Percentiles rank a stretch among this genome's conserved stretches.
Evolutionary conservation across 2,113 vertebrate genomes (phyloP).

Genomic region (Ictalurus furcatus): DNA sequence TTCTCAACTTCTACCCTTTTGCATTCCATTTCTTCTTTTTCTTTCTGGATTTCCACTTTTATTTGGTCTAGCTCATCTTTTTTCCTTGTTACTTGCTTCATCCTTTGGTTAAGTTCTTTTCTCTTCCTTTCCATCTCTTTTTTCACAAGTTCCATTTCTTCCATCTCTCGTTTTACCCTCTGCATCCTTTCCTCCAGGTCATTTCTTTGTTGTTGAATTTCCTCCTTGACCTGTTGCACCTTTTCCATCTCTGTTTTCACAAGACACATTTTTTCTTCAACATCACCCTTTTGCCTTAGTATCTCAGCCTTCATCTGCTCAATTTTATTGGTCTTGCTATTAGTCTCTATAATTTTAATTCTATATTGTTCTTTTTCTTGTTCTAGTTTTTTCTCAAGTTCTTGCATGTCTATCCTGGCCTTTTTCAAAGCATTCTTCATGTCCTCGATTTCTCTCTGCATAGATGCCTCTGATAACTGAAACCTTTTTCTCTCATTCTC

Average conservation of each 20-base stretch:
- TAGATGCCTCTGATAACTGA: neutral
- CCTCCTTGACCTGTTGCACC: constrained; percentile 44
- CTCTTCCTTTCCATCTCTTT: constrained; percentile 51
- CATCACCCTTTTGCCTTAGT: constrained; percentile 42
- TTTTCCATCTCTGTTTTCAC: constrained; percentile 47
- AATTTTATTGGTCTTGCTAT: constrained; percentile 21
- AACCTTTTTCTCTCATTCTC: neutral
- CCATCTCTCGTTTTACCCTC: constrained; percentile 43
- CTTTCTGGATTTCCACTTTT: constrained; percentile 44
- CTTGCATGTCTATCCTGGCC: neutral
- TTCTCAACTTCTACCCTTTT: constrained; percentile 45
- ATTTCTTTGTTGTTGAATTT: constrained; percentile 52
- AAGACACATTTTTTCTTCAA: constrained; percentile 47
- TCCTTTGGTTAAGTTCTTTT: constrained; percentile 49
- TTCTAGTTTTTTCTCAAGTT: too few relatives aligned
- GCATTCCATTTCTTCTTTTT: constrained; percentile 50
- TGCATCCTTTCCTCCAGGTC: constrained; percentile 48
- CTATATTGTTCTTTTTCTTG: too few relatives aligned
- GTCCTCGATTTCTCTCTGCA: constrained; percentile 9
- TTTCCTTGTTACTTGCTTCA: constrained; percentile 45
- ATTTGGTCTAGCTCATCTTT: constrained; percentile 44
- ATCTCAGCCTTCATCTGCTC: constrained; percentile 36
- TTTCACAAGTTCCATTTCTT: constrained; percentile 53
- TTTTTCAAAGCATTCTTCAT: constrained; percentile 7
- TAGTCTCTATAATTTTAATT: neutral